These are phyloP conservation scores for Tapera naevia DNA, from an alignment of 2,797 vertebrate species.

Conservation along the genomic window DNA sequence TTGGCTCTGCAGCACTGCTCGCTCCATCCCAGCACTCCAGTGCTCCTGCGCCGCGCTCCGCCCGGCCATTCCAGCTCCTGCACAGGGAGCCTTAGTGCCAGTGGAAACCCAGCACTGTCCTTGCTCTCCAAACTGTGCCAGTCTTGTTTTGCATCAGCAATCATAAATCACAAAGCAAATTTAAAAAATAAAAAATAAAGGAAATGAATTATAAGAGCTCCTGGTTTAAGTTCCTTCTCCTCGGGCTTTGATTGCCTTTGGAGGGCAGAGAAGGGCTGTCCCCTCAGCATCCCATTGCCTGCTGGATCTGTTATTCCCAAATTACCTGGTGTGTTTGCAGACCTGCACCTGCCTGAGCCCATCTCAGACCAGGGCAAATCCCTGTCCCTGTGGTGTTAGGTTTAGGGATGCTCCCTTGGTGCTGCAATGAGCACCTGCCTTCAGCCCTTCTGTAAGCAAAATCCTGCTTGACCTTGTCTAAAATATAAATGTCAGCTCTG, in stretches of 20 bases:
- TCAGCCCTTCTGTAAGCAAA: background rate
- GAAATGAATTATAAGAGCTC: background rate
- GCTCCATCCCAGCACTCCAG: rapidly evolving
- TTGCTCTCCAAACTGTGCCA: background rate
- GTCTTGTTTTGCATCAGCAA: background rate
- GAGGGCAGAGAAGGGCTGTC: background rate
- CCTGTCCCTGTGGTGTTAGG: background rate
- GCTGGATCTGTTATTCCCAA: background rate
- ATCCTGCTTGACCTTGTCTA: background rate
- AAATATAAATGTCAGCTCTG: background rate
- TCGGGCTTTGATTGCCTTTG: background rate
- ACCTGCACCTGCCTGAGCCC: background rate
- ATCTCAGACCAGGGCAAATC: rapidly evolving
- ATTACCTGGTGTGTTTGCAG: background rate
- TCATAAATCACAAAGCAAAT: background rate
- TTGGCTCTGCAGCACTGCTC: background rate
- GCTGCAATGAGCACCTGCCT: background rate
- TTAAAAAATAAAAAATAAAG: background rate
- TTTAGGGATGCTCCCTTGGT: background rate
- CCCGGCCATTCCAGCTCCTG: rapidly evolving
- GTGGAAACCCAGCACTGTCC: background rate
- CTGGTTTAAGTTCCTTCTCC: background rate
- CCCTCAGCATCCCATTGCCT: background rate
- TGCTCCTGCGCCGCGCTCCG: background rate
- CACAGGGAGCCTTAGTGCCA: background rate